These are phyloP conservation scores for Styela plicata DNA, from an alignment of 23 tunicate species.

Conservation along the genomic window DNA sequence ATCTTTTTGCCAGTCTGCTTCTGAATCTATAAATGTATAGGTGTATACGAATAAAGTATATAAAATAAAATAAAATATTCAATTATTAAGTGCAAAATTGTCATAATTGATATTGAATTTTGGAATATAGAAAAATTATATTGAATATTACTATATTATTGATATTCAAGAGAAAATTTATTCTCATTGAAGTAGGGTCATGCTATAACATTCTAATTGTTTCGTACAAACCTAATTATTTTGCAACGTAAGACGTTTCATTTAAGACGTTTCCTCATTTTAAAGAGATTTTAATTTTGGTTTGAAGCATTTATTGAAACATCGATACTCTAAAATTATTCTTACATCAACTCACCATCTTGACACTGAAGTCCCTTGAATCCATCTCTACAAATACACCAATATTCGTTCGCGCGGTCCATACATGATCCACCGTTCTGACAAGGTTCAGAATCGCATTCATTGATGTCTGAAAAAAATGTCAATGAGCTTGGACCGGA, in stretches of 20 bases:
- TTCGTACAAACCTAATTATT: too few species aligned
- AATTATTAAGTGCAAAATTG: neutral
- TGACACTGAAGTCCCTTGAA: conserved; percentile 31
- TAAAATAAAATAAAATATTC: neutral
- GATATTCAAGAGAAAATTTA: too few species aligned
- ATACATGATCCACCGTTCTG: conserved; percentile 51
- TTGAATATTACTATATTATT: too few species aligned
- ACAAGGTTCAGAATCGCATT: conserved; percentile 50
- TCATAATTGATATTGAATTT: neutral
- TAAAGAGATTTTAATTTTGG: too few species aligned
- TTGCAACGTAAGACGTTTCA: too few species aligned
- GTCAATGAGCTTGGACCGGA: too few species aligned
- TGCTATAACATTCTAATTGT: too few species aligned
- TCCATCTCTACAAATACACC: conserved; percentile 42
- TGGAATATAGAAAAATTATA: neutral
- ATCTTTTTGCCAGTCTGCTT: conserved; percentile 54
- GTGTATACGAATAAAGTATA: too few species aligned
- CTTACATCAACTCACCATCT: conserved; percentile 44
- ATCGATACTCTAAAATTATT: conserved; percentile 49
- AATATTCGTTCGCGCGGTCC: conserved; percentile 19
- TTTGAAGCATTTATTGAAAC: too few species aligned
- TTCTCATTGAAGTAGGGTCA: too few species aligned
- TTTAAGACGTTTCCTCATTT: neutral
- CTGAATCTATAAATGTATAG: conserved; percentile 15
- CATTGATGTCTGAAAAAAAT: conserved; percentile 9